These are phyloP conservation scores for Tursiops truncatus DNA, from an alignment of 2,113 vertebrate species.

Conservation along the genomic window DNA sequence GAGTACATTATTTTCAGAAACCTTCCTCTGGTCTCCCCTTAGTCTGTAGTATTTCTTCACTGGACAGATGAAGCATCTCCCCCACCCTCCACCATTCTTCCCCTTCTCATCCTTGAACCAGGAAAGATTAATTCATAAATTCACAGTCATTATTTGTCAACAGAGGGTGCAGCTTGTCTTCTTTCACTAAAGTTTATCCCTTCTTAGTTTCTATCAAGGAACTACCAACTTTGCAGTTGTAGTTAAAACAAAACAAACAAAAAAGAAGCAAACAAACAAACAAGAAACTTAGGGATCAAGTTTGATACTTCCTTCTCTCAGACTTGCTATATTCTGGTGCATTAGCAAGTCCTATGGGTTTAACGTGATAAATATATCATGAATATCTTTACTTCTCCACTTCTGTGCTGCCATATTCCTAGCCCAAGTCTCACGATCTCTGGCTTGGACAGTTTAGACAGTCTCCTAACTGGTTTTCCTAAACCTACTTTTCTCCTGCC, in stretches of 20 bases:
- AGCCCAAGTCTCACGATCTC: not conserved
- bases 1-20: not conserved
- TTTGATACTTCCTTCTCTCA: not conserved
- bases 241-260: not conserved
- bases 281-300: not conserved
- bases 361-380: not conserved
- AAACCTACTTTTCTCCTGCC: not conserved
- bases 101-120: not conserved
- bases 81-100: not conserved
- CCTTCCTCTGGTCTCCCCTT: not conserved
- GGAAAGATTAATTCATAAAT: not conserved
- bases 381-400: not conserved
- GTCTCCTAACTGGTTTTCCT: not conserved
- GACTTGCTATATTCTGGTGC: not conserved
- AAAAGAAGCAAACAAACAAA: not conserved
- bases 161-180: fast-evolving
- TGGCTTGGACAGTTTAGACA: not conserved
- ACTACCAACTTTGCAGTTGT: not conserved
- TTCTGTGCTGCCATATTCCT: not conserved
- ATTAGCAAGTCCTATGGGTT: not conserved
- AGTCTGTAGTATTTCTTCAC: not conserved
- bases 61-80: not conserved
- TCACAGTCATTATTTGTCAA: not conserved
- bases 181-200: not conserved
- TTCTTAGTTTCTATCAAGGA: not conserved